phyloP scores from a whole-genome alignment of 2,113 vertebrate species.

The Microcebus lehilahytsara region DNA sequence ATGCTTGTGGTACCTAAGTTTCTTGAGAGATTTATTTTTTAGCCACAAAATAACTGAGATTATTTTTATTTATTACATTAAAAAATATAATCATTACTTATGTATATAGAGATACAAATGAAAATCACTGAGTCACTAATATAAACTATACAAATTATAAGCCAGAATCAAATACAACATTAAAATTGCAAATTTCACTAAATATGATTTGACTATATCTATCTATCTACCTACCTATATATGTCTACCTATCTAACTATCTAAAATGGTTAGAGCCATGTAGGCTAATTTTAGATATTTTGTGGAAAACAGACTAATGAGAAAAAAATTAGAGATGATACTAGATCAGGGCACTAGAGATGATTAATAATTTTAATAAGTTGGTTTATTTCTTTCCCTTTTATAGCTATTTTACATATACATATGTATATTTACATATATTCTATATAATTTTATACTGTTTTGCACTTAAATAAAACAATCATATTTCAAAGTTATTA shows the following conservation, averaged over 20 bases:
- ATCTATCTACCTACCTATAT: background rate
- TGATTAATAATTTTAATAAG: background rate
- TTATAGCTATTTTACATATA: background rate
- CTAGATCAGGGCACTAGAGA: background rate
- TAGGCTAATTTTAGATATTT: background rate
- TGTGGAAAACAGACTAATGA: background rate
- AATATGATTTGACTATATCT: background rate
- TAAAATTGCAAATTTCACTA: background rate
- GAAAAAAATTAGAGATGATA: background rate
- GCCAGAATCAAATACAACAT: background rate
- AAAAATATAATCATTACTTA: background rate
- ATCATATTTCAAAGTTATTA: background rate
- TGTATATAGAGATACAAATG: background rate
- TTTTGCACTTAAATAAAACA: constrained; percentile 9
- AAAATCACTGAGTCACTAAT: background rate
- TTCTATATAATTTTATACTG: background rate
- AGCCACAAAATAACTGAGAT: background rate
- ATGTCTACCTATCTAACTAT: background rate
- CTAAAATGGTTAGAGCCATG: background rate
- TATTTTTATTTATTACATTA: background rate
- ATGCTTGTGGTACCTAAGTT: background rate
- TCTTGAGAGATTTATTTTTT: background rate
- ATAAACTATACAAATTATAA: background rate
- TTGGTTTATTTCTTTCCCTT: background rate
- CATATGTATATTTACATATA: background rate